A percentile compares a stretch with the other conserved stretches of the same genome.
Conservation (phyloP, 2,113 vertebrate genomes). For the Gnathonemus echidnorhynchus region DNA sequence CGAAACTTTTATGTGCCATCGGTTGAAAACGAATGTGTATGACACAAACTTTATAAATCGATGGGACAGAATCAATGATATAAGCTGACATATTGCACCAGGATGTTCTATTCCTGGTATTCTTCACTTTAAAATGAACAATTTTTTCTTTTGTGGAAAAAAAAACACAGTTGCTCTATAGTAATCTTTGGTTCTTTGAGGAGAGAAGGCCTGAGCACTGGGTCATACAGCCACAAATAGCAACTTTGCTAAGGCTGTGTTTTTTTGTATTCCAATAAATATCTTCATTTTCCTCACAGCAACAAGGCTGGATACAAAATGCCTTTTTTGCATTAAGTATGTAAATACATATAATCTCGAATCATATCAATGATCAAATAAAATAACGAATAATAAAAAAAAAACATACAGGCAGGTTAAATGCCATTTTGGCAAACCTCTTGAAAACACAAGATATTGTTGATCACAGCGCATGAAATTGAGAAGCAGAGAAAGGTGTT, state of each 20-base stretch:
- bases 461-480: not conserved
- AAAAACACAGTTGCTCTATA: not conserved
- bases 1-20: not conserved
- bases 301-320: not conserved
- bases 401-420: not conserved
- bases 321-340: not conserved
- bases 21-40: not conserved
- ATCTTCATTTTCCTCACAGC: not conserved
- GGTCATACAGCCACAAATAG: not conserved
- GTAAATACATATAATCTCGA: not conserved
- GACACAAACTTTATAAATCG: not conserved
- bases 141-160: not conserved
- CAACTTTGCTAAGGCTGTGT: not conserved
- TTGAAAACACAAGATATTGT: not conserved
- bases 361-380: not conserved
- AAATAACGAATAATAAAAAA: not conserved
- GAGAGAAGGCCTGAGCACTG: not conserved
- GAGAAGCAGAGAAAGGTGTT: not conserved
- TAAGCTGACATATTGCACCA: not conserved
- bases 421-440: not conserved
- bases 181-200: constrained; percentile 16
- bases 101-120: not conserved
- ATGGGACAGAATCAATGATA: not conserved
- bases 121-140: not conserved
- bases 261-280: not conserved